Conservation (phyloP, 2,888 invertebrate genomes). For the Xanthia togata region DNA sequence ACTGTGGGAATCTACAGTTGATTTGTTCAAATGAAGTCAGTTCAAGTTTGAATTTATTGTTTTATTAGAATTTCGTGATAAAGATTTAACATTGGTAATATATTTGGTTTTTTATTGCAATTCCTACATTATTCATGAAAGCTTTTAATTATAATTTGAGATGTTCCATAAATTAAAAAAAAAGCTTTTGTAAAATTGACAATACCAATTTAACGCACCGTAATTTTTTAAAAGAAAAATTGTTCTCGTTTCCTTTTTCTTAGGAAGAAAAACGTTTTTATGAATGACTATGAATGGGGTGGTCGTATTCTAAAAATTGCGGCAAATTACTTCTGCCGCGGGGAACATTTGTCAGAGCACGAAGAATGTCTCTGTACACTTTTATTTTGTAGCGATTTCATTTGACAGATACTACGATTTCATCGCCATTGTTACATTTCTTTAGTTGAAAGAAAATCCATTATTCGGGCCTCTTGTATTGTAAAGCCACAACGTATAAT, state of each 20-base stretch:
- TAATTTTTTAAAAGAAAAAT: slow-evolving; percentile 32
- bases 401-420: slow-evolving; percentile 78
- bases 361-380: slow-evolving; percentile 67
- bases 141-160: background rate
- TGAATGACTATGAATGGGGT: slow-evolving; percentile 46
- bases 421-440: slow-evolving; percentile 75
- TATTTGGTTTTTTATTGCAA: background rate
- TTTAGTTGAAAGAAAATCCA: slow-evolving; percentile 64
- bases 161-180: background rate
- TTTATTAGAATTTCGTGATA: background rate
- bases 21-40: slow-evolving; percentile 19
- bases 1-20: slow-evolving; percentile 48
- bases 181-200: background rate
- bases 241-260: slow-evolving; percentile 9
- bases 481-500: slow-evolving; percentile 59
- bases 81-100: background rate
- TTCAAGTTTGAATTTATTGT: background rate
- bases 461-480: slow-evolving; percentile 65
- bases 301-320: slow-evolving; percentile 68
- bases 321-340: slow-evolving; percentile 76
- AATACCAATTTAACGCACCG: slow-evolving; percentile 6
- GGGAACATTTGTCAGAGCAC: slow-evolving; percentile 77
- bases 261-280: slow-evolving; percentile 47
- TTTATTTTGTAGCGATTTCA: slow-evolving; percentile 77
- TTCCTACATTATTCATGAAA: no score